A percentile compares a stretch with the other conserved stretches of the same genome.
Evolutionary conservation across 2,797 vertebrate species (phyloP).

Genomic region (Scolopax rusticola): DNA sequence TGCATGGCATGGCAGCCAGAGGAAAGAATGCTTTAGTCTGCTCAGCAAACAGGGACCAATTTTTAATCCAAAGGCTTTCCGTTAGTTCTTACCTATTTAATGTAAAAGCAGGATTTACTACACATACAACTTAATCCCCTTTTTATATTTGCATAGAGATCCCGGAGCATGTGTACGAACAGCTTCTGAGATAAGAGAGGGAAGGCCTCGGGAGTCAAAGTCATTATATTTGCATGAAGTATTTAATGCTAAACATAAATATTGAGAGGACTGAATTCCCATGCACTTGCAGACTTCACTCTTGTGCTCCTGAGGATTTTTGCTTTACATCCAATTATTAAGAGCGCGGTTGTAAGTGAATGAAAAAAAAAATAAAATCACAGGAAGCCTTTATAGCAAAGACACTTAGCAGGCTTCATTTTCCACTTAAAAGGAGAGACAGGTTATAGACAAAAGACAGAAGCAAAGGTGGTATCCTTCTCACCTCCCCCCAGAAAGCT

Average conservation of each 20-base stretch:
- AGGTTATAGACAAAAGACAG: neutral
- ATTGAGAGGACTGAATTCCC: conserved; percentile 27
- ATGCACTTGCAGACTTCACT: conserved; percentile 17
- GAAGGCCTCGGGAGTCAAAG: conserved; percentile 13
- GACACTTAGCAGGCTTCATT: neutral
- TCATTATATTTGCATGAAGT: conserved; percentile 65
- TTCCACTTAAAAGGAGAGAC: neutral
- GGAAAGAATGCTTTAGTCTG: neutral
- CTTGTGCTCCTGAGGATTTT: neutral
- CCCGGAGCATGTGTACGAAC: neutral
- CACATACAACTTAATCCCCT: conserved; percentile 10
- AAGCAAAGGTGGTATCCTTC: neutral
- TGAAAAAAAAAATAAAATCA: neutral
- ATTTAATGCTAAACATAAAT: conserved; percentile 68
- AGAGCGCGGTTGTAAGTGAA: neutral
- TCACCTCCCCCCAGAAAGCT: neutral
- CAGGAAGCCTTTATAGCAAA: neutral
- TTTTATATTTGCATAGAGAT: conserved; percentile 15
- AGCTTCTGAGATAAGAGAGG: conserved; percentile 50
- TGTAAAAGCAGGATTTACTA: conserved; percentile 37
- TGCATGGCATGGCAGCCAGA: neutral
- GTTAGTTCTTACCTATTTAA: conserved; percentile 13
- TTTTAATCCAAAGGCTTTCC: conserved; percentile 22
- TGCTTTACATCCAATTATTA: neutral
- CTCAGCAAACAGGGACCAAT: neutral